Evolutionary conservation across 2,113 vertebrate genomes (phyloP).

Genomic region (Steatornis caripensis): DNA sequence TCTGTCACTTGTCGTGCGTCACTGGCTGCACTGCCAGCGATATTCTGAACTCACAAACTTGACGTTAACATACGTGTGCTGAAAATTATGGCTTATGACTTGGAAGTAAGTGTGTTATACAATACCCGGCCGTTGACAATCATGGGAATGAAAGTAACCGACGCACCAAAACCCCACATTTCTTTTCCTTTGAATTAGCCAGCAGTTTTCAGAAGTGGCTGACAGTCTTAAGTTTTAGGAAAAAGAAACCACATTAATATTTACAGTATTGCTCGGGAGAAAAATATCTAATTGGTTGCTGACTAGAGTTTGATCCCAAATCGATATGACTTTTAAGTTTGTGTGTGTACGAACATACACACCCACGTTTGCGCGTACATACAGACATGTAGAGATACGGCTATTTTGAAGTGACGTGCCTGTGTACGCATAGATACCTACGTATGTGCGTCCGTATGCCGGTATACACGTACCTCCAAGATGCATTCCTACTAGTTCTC

Average conservation of each 20-base stretch:
- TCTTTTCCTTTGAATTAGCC: not conserved
- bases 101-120: not conserved
- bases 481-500: not conserved
- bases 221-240: not conserved
- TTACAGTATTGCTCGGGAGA: not conserved
- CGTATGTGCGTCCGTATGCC: not conserved
- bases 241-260: slow-evolving; percentile 7
- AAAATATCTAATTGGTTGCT: not conserved
- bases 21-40: not conserved
- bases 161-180: not conserved
- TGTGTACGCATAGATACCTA: too few relatives aligned
- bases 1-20: not conserved
- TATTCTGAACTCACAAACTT: not conserved
- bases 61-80: not conserved
- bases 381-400: fast-evolving
- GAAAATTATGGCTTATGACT: not conserved
- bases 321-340: not conserved
- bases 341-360: not conserved
- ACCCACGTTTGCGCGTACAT: not conserved
- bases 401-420: not conserved
- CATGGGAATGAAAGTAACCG: not conserved
- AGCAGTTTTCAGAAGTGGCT: not conserved
- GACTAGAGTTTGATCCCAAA: not conserved
- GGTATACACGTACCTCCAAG: not conserved
- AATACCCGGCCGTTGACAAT: not conserved